These are phyloP conservation scores for Apis laboriosa DNA, from an alignment of 1,140 invertebrate genomes.

Conservation along the genomic window DNA sequence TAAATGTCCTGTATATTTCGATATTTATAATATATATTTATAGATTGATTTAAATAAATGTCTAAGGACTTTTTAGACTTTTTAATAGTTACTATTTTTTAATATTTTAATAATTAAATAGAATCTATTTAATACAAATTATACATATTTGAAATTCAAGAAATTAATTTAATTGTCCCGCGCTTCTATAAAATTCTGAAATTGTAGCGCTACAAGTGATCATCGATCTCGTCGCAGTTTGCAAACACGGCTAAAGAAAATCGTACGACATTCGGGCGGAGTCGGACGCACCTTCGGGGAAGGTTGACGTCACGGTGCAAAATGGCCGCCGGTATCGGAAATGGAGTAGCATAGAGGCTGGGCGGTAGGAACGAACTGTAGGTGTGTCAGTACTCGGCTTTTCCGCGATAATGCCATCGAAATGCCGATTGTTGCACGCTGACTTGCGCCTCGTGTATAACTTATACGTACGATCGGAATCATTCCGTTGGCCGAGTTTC, in stretches of 20 bases:
- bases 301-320: conserved; percentile 70
- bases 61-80: not conserved
- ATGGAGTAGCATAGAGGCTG: conserved; percentile 68
- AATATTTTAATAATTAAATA: not conserved
- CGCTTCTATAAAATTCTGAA: too few species aligned
- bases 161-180: not conserved
- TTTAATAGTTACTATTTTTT: not conserved
- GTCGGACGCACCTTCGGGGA: conserved; percentile 51
- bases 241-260: not conserved
- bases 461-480: conserved; percentile 28
- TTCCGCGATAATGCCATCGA: conserved; percentile 61
- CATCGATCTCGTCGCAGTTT: conserved; percentile 16
- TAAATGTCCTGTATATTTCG: not conserved
- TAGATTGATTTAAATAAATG: not conserved
- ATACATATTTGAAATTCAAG: not conserved
- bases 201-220: conserved; percentile 1
- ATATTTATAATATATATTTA: not conserved
- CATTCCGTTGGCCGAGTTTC: conserved; percentile 35
- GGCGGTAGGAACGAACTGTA: conserved; percentile 70
- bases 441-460: conserved; percentile 32
- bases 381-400: conserved; percentile 71
- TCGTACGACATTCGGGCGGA: conserved; percentile 56
- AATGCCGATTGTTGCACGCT: conserved; percentile 49
- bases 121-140: not conserved
- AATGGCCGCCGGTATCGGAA: conserved; percentile 70